Conservation (phyloP, 2,888 invertebrate genomes). For the Synanthedon andrenaeformis region DNA sequence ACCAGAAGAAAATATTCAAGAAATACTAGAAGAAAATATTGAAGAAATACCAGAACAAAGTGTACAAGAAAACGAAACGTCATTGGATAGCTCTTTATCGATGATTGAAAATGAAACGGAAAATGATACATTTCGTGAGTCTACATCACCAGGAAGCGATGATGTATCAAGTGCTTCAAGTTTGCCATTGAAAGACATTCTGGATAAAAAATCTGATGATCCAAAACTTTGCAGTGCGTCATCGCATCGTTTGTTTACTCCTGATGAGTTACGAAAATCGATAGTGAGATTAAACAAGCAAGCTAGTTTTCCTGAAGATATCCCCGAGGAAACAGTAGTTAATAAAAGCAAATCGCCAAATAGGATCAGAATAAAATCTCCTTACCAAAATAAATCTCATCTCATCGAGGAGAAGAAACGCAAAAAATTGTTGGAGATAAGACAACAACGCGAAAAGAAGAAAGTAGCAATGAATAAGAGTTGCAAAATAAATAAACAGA, state of each 20-base stretch:
- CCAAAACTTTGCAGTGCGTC: neutral
- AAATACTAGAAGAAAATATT: too few species aligned
- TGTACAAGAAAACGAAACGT: too few species aligned
- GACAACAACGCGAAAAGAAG: slow-evolving; percentile 45
- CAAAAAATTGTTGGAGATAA: slow-evolving; percentile 46
- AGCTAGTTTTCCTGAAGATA: slow-evolving; percentile 35
- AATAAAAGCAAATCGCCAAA: slow-evolving; percentile 36
- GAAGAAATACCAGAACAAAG: too few species aligned
- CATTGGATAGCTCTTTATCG: too few species aligned
- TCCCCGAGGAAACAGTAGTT: slow-evolving; percentile 19
- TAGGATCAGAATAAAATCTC: slow-evolving; percentile 47
- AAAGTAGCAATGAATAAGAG: slow-evolving; percentile 43
- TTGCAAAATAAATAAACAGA: slow-evolving; percentile 40
- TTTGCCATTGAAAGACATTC: neutral
- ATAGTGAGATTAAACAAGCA: slow-evolving; percentile 34
- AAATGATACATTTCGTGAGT: neutral
- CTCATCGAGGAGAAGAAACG: slow-evolving; percentile 50
- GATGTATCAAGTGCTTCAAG: neutral
- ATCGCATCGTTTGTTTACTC: neutral
- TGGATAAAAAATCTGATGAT: neutral
- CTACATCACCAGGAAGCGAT: neutral
- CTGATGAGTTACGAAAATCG: slow-evolving; percentile 30
- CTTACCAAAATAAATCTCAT: slow-evolving; percentile 50
- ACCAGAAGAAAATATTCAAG: too few species aligned
- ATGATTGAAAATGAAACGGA: too few species aligned